Percentiles rank a stretch among this genome's conserved stretches.
Conservation (phyloP, 1,140 invertebrate species). For the Branchinecta lindahli region DNA sequence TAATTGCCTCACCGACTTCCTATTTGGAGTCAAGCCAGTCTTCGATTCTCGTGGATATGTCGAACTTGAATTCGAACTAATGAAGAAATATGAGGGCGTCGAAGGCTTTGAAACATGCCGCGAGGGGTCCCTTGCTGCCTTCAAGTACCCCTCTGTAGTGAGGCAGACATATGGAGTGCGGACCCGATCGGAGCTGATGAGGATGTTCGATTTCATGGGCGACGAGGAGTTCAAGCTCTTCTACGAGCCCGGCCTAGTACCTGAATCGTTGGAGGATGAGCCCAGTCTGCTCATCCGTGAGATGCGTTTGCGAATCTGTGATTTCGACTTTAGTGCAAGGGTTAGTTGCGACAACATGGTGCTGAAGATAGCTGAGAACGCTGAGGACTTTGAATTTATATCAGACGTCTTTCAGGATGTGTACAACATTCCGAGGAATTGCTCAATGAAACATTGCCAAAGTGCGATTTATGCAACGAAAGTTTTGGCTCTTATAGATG, state of each 20-base stretch:
- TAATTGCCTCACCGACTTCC: background rate
- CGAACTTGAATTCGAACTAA: conserved; percentile 3
- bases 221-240: conserved; percentile 3
- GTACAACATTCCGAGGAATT: background rate
- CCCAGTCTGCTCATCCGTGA: background rate
- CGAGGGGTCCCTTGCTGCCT: background rate
- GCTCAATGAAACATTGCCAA: background rate
- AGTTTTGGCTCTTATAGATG: background rate
- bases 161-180: background rate
- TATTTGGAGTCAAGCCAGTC: background rate
- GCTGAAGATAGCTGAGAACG: background rate
- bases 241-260: background rate
- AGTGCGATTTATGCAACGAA: background rate
- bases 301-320: conserved; percentile 6
- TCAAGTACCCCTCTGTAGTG: background rate
- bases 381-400: background rate
- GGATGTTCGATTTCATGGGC: background rate
- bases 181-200: background rate
- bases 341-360: background rate
- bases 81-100: background rate
- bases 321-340: background rate
- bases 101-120: background rate
- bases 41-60: background rate
- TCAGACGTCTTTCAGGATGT: background rate
- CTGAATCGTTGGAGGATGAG: background rate